Evolutionary conservation across 2,113 vertebrate genomes (phyloP).

Genomic region (Chloropsis hardwickii): DNA sequence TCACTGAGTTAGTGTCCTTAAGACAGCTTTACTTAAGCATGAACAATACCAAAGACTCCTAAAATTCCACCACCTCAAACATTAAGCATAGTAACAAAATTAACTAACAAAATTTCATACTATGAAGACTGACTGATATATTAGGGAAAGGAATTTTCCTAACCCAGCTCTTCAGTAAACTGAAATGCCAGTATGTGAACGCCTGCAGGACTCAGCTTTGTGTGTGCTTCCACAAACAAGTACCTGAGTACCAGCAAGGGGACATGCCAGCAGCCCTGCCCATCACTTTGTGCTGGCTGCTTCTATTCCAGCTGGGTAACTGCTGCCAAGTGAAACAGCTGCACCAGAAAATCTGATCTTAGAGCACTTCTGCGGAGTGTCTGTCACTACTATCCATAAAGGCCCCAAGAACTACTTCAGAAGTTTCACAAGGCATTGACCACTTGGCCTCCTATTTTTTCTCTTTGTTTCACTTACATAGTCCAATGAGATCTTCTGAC

Average conservation of each 20-base stretch:
- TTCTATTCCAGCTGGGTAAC: not conserved
- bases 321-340: not conserved
- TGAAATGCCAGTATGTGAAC: not conserved
- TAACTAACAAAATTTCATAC: not conserved
- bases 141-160: not conserved
- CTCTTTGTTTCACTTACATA: not conserved
- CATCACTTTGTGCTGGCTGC: not conserved
- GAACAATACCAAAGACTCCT: not conserved
- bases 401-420: not conserved
- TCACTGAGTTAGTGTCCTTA: not conserved
- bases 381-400: not conserved
- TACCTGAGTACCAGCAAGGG: not conserved
- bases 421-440: not conserved
- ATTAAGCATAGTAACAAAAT: not conserved
- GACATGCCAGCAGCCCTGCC: not conserved
- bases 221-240: not conserved
- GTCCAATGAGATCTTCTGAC: not conserved
- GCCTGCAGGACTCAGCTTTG: accelerated
- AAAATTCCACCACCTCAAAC: not conserved
- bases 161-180: not conserved
- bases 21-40: not conserved
- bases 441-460: not conserved
- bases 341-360: not conserved
- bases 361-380: not conserved
- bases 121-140: not conserved